These are phyloP conservation scores for Phania funesta DNA, from an alignment of 2,888 invertebrate genomes.

Conservation along the genomic window DNA sequence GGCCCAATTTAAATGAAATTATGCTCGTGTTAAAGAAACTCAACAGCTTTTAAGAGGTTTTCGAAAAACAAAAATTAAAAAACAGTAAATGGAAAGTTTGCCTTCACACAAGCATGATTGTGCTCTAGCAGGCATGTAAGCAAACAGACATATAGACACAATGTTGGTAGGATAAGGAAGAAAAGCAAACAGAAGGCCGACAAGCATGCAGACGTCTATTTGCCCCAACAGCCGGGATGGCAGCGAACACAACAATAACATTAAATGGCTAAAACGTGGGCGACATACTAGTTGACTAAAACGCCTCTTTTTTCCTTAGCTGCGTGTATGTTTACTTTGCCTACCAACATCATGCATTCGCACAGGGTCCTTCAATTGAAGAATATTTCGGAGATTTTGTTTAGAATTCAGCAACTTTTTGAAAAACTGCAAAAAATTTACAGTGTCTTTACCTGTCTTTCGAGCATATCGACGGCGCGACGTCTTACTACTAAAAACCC, in stretches of 20 bases:
- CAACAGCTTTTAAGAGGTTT: constrained; percentile 54
- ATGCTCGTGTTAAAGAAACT: constrained; percentile 50
- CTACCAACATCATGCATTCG: not conserved
- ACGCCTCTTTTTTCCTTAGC: constrained; percentile 44
- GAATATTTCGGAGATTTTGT: not conserved
- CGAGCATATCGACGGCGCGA: too few species aligned
- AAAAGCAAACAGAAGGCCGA: constrained; percentile 7
- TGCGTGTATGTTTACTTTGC: constrained; percentile 2
- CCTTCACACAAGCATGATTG: constrained; percentile 28
- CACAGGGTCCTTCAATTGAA: constrained; percentile 5
- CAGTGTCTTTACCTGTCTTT: too few species aligned
- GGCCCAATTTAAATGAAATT: constrained; percentile 65
- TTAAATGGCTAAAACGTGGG: constrained; percentile 62
- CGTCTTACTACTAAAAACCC: too few species aligned
- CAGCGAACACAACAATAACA: constrained; percentile 57
- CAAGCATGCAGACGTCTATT: constrained; percentile 10
- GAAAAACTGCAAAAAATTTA: not conserved
- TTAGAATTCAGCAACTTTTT: not conserved
- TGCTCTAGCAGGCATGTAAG: constrained; percentile 10
- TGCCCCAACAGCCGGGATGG: constrained; percentile 39
- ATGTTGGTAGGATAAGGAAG: not conserved
- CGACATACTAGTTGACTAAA: constrained; percentile 56
- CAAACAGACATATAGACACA: not conserved
- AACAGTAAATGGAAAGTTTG: constrained; percentile 36
- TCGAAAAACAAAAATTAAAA: not conserved